Base-by-base conservation (phyloP, 2,113 vertebrate genomes). In the Sylvicapra grimmia region DNA sequence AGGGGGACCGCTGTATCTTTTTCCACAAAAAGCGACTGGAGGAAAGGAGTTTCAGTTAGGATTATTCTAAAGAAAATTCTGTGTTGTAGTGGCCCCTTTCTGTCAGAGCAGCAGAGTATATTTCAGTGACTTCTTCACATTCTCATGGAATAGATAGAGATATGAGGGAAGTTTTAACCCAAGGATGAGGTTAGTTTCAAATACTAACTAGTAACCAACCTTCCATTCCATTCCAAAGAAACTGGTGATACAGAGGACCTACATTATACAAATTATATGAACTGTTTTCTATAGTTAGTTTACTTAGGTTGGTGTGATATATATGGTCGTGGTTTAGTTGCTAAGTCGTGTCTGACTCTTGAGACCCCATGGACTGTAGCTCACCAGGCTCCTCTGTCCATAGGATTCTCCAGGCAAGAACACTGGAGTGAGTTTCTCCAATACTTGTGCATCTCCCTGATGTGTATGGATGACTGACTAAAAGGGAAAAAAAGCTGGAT, bases 161-260 rank as follows among this genome's bases (percentile, higher is more conserved):
- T 51, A 59, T 8, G 84, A 51, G 49, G 72, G 25, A 72, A 77
- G 97, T 94, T 98, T 97, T 97, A 98, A 98, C 95, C 96, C 96
- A 98, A 94, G 97, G 93, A 89, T 96, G 72, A 93, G 93, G 75
- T 53, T 97, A 93, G 75, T 97, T 97, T 92, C 94, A 77, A 40
- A 14, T 61, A 61, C 47, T 98, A 89, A 95, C 59, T 54, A 54
- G 33, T 54, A 83, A 54, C 33, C 31, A 54, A n/a, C 51, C 31
- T 23, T 25, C 33, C 51, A 12, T 33, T 53, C 51, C 49, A 9
- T 80, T 11, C 77, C 47, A 53, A 83, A 98, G 98, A 98, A 98
- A 97, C 98, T 98, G 98, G 98, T 98, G 80, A 98, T 97, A 61
- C 97, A 97, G 36, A 72, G 98, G 98, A 98, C 97, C 98, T 98